A percentile compares a stretch with the other conserved stretches of the same genome.
These are phyloP conservation scores for Chydorus sphaericus DNA, from an alignment of 2,888 invertebrate species.

Conservation along the genomic window DNA sequence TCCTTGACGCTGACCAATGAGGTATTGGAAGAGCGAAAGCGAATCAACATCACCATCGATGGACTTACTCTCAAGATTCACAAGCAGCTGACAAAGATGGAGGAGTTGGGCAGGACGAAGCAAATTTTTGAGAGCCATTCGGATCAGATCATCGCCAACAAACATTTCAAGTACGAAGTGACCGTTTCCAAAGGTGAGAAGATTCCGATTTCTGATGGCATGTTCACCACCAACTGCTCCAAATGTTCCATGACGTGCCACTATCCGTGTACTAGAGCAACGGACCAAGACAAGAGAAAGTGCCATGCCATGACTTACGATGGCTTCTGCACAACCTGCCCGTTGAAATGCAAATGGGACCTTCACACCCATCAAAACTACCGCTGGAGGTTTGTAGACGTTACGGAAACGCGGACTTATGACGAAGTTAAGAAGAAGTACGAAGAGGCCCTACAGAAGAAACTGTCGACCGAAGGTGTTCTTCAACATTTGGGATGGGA, in stretches of 20 bases:
- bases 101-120: slow-evolving; percentile 16
- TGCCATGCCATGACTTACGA: slow-evolving; percentile 19
- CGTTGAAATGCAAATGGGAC: slow-evolving; percentile 16
- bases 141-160: slow-evolving; percentile 17
- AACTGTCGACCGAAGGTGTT: slow-evolving; percentile 12
- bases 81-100: slow-evolving; percentile 16
- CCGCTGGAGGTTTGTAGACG: slow-evolving; percentile 9
- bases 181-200: slow-evolving; percentile 17
- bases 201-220: slow-evolving; percentile 13
- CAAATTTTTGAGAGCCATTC: slow-evolving; percentile 16
- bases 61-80: slow-evolving; percentile 17
- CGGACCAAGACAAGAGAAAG: slow-evolving; percentile 18
- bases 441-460: slow-evolving; percentile 16
- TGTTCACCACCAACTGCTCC: slow-evolving; percentile 21
- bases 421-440: slow-evolving; percentile 20
- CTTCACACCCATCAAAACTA: slow-evolving; percentile 16
- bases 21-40: slow-evolving; percentile 18
- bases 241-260: slow-evolving; percentile 22
- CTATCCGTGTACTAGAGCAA: slow-evolving; percentile 18
- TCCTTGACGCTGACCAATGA: slow-evolving; percentile 18
- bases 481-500: slow-evolving; percentile 16
- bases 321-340: slow-evolving; percentile 15
- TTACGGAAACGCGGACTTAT: slow-evolving; percentile 18
- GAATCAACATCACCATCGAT: slow-evolving; percentile 15
- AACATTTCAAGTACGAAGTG: slow-evolving; percentile 19